Base-by-base conservation (phyloP, 2,888 invertebrate genomes). In the Tineola bisselliella region DNA sequence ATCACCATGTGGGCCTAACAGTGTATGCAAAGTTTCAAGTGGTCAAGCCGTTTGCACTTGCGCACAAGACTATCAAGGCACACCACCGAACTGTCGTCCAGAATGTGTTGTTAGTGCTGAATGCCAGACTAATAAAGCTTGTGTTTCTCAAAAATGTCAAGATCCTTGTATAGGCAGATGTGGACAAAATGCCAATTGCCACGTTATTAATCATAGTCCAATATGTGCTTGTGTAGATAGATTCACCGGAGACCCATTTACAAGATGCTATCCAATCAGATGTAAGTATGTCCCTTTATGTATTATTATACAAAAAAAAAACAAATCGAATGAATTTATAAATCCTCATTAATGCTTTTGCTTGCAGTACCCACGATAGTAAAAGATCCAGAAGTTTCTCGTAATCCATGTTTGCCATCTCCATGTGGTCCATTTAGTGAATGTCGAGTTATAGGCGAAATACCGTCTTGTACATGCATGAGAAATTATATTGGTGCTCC, bases 1-100 rank as follows among this genome's bases (percentile, higher is more conserved):
- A 60, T 91, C 92, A 1, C 94, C 94, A 0, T 96, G 95, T 72
- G 95, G 95, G 43, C 91, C 94, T 6, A 94, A 94, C 71, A 94
- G 94, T 65, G 88, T 91, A 68, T 95, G 95, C 70, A 90, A 91
- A 67, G 92, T 91, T 74, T 74, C 90, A 25, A 93, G 93, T 67
- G 89, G 88, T 25, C 91, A 92, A 81, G 91, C 91, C 0, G 89
- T 92, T 17, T 94, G 94, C 71, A 91, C 91, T 59, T 94, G 94
- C 70, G 76, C 90, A 64, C 87, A 88, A 56, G 88, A 89, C 65
- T 92, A 90, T 68, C 86, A 89, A 61, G 92, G 92, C 57, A 83
- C 82, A 64, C 92, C 91, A 33, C 91, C 92, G 62, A 89, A 88
- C 61, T 94, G 94, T 74, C 89, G 93, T 71, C 92, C 93, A 38